Conservation (phyloP, 2,888 invertebrate species). For the Chymomyza procnemis region DNA sequence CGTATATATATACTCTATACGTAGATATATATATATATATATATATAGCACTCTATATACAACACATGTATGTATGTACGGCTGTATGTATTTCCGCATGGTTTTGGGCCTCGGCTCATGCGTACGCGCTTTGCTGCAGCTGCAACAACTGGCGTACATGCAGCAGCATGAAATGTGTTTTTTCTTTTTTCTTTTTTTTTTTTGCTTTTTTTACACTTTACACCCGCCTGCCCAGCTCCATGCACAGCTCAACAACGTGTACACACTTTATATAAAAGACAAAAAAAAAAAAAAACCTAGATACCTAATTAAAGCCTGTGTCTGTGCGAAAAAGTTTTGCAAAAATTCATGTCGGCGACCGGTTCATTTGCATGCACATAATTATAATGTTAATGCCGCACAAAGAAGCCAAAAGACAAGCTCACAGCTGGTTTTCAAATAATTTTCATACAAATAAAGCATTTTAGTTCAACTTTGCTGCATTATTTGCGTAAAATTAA, state of each 20-base stretch:
- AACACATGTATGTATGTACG: not conserved
- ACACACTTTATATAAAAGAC: not conserved
- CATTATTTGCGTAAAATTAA: not conserved
- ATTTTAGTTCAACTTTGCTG: no score
- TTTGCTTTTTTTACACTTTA: not conserved
- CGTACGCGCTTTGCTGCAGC: not conserved
- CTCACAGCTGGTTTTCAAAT: not conserved
- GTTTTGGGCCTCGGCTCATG: not conserved
- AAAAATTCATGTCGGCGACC: not conserved
- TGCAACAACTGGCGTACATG: not conserved
- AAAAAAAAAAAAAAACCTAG: no score
- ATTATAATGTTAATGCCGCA: not conserved
- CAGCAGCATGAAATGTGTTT: not conserved
- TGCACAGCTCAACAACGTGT: not conserved
- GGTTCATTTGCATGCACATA: not conserved
- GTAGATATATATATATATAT: not conserved
- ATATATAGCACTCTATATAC: no score
- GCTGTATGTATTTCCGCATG: not conserved
- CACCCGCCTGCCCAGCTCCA: not conserved
- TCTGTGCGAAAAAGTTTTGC: not conserved
- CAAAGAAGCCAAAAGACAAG: not conserved
- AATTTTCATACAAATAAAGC: not conserved
- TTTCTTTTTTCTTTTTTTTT: no score
- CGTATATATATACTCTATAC: not conserved
- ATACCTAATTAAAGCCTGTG: not conserved